Percentiles rank a stretch among this genome's conserved stretches.
These are phyloP conservation scores for Eulemur coronatus DNA, from an alignment of 2,797 vertebrate species.

Conservation along the genomic window DNA sequence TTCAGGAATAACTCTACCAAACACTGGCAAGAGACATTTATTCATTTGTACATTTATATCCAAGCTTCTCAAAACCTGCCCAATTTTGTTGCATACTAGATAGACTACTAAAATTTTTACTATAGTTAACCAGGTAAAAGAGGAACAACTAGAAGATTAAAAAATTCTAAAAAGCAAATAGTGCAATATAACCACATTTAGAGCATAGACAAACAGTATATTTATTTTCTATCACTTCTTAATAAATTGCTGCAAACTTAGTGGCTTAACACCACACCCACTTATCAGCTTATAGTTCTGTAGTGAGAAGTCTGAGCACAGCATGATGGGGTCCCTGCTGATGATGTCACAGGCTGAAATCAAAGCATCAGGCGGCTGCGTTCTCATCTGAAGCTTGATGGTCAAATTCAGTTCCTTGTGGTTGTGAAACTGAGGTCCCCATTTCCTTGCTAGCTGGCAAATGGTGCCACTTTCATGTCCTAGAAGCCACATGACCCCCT, in stretches of 20 bases:
- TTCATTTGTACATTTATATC: not conserved
- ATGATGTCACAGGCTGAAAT: not conserved
- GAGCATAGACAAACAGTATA: rapidly evolving
- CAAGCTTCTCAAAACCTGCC: not conserved
- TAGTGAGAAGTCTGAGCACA: not conserved
- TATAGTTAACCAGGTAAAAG: not conserved
- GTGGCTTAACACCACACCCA: not conserved
- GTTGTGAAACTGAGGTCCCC: not conserved
- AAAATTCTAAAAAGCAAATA: not conserved
- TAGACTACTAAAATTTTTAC: no score
- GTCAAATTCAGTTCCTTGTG: not conserved
- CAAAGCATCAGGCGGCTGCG: rapidly evolving
- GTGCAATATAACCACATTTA: not conserved
- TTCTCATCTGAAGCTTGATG: not conserved
- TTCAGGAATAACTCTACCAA: not conserved
- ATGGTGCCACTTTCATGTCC: not conserved
- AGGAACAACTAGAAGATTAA: not conserved
- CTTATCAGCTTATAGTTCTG: not conserved
- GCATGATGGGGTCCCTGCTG: not conserved
- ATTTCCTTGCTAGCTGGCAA: not conserved
- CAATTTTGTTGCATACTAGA: not conserved
- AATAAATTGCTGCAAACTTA: not conserved
- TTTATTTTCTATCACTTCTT: not conserved
- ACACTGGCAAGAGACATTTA: not conserved
- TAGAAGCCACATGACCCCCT: not conserved